Conservation (phyloP, 2,797 vertebrate species). For the Hephaestus fuliginosus region DNA sequence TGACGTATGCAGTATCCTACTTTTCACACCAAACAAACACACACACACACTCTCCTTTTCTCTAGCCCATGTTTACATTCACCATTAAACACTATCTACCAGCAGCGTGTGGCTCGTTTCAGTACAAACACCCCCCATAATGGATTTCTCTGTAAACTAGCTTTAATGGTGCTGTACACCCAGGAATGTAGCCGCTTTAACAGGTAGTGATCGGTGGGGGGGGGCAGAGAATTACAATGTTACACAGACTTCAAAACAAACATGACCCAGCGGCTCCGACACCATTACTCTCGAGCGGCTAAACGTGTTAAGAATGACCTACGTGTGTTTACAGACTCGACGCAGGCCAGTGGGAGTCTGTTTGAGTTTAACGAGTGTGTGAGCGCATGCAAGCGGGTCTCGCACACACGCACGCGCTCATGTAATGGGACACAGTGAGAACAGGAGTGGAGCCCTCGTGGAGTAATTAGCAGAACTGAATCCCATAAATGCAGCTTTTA, state of each 20-base stretch:
- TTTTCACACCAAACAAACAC: slow-evolving; percentile 6
- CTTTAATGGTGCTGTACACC: slow-evolving; percentile 55
- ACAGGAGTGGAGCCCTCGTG: slow-evolving; percentile 42
- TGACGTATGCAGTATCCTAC: background rate
- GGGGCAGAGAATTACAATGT: slow-evolving; percentile 61
- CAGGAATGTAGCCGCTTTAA: slow-evolving; percentile 59
- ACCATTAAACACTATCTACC: slow-evolving; percentile 64
- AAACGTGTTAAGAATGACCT: slow-evolving; percentile 72
- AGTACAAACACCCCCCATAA: slow-evolving; percentile 55
- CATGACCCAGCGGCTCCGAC: slow-evolving; percentile 59
- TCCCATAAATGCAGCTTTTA: slow-evolving; percentile 74
- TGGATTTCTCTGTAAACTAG: slow-evolving; percentile 58
- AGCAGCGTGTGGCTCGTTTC: slow-evolving; percentile 45
- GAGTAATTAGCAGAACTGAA: slow-evolving; percentile 75
- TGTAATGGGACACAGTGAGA: slow-evolving; percentile 52
- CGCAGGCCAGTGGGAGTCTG: slow-evolving; percentile 68
- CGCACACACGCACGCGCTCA: slow-evolving; percentile 17
- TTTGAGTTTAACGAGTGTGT: slow-evolving; percentile 75
- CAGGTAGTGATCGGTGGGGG: background rate
- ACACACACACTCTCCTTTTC: background rate
- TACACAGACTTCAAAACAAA: slow-evolving; percentile 71
- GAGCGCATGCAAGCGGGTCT: slow-evolving; percentile 12
- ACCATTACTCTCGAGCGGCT: slow-evolving; percentile 67
- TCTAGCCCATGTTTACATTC: slow-evolving; percentile 53
- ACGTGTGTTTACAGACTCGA: slow-evolving; percentile 74